These are phyloP conservation scores for Cyrtonyx montezumae DNA, from an alignment of 2,113 vertebrate species.

Conservation along the genomic window DNA sequence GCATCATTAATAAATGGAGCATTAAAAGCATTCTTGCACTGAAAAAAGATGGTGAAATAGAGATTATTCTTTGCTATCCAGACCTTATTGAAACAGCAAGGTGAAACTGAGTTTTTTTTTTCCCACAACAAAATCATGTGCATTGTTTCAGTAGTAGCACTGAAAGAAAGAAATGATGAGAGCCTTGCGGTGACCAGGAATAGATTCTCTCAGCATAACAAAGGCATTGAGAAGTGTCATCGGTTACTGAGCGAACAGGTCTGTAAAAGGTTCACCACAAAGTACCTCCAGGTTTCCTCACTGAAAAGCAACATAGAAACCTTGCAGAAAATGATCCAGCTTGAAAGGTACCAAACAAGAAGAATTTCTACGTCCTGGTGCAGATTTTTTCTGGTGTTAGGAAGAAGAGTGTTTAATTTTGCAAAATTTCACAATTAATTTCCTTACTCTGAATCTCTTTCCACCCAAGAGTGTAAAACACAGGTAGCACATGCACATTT, in stretches of 20 bases:
- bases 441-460: background rate
- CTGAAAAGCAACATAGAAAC: rapidly evolving
- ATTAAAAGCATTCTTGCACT: background rate
- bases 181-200: background rate
- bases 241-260: background rate
- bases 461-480: background rate
- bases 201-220: background rate
- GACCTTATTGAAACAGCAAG: background rate
- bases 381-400: background rate
- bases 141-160: background rate
- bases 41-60: background rate
- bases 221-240: background rate
- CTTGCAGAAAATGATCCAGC: background rate
- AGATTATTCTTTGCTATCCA: background rate
- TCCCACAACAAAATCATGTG: background rate
- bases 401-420: background rate
- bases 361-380: background rate
- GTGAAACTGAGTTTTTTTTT: background rate
- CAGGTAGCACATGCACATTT: background rate
- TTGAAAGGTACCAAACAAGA: background rate
- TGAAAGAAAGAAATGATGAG: background rate
- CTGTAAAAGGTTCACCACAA: background rate
- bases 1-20: background rate
- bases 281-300: background rate
- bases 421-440: background rate